Conservation (phyloP, 2,113 vertebrate species). For the Cryptomyrus ogoouensis region DNA sequence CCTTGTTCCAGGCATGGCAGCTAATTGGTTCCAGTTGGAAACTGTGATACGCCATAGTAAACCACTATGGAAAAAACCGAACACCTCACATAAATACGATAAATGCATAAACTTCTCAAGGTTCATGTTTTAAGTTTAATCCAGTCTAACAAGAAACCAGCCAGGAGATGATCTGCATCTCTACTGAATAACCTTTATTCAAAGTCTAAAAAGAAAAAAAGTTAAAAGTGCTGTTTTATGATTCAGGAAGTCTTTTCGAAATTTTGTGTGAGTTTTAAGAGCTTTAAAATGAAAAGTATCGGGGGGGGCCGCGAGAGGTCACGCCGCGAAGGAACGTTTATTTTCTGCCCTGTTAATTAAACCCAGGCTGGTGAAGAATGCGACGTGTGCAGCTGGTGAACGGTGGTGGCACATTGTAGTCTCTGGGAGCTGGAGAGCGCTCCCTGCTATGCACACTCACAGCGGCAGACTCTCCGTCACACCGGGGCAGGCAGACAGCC, state of each 20-base stretch:
- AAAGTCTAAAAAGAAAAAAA: background rate
- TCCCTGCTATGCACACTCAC: background rate
- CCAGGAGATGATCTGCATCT: background rate
- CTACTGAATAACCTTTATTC: background rate
- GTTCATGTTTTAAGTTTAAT: background rate
- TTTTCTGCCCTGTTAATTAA: slow-evolving; percentile 42
- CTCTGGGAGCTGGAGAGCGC: background rate
- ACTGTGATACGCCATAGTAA: slow-evolving; percentile 87
- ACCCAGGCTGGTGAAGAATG: slow-evolving; percentile 48
- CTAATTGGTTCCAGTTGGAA: slow-evolving; percentile 97
- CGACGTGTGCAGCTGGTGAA: slow-evolving; percentile 17
- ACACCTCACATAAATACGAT: background rate
- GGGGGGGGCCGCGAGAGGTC: background rate
- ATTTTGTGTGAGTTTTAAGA: background rate
- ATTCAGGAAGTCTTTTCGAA: background rate
- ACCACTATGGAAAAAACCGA: slow-evolving; percentile 30
- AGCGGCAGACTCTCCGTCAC: background rate
- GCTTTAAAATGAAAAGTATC: background rate
- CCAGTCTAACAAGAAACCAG: background rate
- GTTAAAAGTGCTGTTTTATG: background rate
- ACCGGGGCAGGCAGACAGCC: background rate
- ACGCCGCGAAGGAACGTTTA: background rate
- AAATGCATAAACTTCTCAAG: background rate
- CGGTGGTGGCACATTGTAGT: background rate
- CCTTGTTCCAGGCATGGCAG: slow-evolving; percentile 98